Conservation (phyloP, 2,113 vertebrate species). For the Charina bottae region DNA sequence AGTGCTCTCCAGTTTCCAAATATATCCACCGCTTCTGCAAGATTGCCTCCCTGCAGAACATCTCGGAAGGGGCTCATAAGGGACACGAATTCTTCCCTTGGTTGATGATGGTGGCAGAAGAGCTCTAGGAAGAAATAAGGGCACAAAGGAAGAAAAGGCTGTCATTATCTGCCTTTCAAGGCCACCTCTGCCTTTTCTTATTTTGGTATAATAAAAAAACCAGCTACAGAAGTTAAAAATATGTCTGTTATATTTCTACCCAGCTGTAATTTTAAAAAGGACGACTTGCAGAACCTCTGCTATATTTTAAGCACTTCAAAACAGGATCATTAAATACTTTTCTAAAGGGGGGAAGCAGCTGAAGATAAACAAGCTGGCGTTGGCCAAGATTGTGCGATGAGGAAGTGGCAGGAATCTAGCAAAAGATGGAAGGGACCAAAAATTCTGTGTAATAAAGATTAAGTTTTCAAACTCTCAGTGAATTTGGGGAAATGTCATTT, state of each 20-base stretch:
- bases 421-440: not conserved
- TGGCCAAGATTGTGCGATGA: not conserved
- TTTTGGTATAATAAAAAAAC: not conserved
- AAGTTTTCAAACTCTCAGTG: not conserved
- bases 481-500: not conserved
- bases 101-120: not conserved
- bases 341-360: not conserved
- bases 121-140: not conserved
- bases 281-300: not conserved
- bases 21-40: not conserved
- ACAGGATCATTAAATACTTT: not conserved
- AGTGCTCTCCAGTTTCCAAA: not conserved
- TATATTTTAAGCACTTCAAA: not conserved
- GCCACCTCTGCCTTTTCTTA: not conserved
- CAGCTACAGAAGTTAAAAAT: not conserved
- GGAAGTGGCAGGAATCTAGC: not conserved
- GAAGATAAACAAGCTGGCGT: not conserved
- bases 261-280: not conserved
- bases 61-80: not conserved
- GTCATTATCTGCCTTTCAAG: not conserved
- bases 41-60: not conserved
- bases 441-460: not conserved
- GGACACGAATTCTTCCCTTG: not conserved
- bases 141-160: not conserved
- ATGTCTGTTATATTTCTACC: not conserved